Percentiles rank a stretch among this genome's conserved stretches.
Conservation (phyloP, 2,888 invertebrate genomes). For the Cephus rjabovi region DNA sequence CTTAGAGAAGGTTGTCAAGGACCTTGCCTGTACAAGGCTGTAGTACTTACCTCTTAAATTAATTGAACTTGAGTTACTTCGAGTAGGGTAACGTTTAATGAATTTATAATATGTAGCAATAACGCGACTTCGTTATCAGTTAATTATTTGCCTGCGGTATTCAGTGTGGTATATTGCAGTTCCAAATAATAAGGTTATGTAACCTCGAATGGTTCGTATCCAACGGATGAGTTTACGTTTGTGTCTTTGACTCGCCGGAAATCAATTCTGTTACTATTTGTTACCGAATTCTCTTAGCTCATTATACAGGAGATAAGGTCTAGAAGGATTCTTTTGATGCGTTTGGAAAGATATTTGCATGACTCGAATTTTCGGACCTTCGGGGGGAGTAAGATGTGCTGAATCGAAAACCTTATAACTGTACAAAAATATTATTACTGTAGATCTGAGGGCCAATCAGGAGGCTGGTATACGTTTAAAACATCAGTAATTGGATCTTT, state of each 20-base stretch:
- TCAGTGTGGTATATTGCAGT: neutral
- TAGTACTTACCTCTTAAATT: conserved; percentile 69
- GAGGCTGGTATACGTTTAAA: too few species aligned
- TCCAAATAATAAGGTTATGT: neutral
- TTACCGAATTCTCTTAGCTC: neutral
- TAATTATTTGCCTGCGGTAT: neutral
- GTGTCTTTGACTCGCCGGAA: neutral
- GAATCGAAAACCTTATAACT: too few species aligned
- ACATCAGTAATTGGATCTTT: too few species aligned
- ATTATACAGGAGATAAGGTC: too few species aligned
- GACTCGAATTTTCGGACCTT: too few species aligned
- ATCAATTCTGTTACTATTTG: neutral
- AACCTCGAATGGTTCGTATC: neutral
- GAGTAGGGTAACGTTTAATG: neutral
- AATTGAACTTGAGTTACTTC: neutral
- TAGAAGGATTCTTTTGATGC: too few species aligned
- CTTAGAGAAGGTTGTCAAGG: conserved; percentile 69
- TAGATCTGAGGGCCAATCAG: too few species aligned
- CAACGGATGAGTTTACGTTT: neutral
- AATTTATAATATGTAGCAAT: neutral
- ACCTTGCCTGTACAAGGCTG: conserved; percentile 73
- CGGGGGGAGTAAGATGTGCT: too few species aligned
- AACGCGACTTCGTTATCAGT: neutral
- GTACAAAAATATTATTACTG: too few species aligned
- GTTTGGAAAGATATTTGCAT: too few species aligned